These are phyloP conservation scores for Malurus leucopterus DNA, from an alignment of 2,797 vertebrate genomes.

Conservation along the genomic window DNA sequence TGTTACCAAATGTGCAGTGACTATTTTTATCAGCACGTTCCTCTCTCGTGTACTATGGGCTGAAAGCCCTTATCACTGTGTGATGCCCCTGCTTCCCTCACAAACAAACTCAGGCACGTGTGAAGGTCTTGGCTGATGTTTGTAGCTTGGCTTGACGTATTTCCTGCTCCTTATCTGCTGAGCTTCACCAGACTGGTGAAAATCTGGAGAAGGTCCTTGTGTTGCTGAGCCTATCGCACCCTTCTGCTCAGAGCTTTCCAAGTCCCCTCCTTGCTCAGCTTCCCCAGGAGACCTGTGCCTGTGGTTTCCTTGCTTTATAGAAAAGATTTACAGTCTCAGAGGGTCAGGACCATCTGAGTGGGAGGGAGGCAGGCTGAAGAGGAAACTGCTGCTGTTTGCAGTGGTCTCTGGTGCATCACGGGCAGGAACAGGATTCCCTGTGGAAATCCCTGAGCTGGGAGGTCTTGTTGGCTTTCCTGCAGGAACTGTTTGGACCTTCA, in stretches of 20 bases:
- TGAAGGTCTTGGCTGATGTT: neutral
- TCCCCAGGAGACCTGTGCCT: neutral
- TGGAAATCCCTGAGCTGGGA: neutral
- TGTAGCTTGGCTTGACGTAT: neutral
- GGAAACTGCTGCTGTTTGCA: neutral
- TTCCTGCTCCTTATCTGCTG: neutral
- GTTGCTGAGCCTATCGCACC: neutral
- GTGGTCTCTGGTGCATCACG: neutral
- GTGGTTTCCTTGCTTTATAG: neutral
- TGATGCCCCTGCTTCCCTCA: neutral
- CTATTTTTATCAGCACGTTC: neutral
- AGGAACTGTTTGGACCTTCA: neutral
- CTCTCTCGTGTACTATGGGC: neutral
- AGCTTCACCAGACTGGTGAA: neutral
- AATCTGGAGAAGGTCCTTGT: neutral
- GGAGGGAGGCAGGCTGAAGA: neutral
- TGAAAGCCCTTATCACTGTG: neutral
- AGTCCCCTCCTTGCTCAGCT: neutral
- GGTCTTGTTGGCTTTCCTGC: neutral
- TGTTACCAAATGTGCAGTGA: neutral
- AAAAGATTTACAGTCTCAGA: neutral
- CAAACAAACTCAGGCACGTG: neutral
- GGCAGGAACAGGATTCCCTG: neutral
- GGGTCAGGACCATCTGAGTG: accelerated
- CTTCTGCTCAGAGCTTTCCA: neutral